These are phyloP conservation scores for Drosophila mauritiana DNA, from an alignment of 1,140 invertebrate species.

Conservation along the genomic window DNA sequence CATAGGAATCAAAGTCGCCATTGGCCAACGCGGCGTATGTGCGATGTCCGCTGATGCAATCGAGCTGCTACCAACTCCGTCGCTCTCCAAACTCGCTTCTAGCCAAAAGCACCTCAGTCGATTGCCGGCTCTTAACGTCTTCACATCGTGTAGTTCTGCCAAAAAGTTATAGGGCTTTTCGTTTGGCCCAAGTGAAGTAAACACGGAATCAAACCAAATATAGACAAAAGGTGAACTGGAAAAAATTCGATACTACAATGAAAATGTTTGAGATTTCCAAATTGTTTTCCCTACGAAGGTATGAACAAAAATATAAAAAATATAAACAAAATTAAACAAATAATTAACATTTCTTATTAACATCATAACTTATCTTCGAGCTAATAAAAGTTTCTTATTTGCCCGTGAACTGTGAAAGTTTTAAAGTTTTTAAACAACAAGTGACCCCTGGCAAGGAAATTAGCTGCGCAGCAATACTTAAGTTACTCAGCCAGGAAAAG, in stretches of 20 bases:
- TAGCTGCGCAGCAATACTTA: not conserved
- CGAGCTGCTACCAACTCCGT: conserved; percentile 32
- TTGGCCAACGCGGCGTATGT: conserved; percentile 65
- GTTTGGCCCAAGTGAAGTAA: conserved; percentile 9
- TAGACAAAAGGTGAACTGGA: conserved; percentile 17
- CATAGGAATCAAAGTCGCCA: conserved; percentile 32
- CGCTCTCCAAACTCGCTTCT: conserved; percentile 26
- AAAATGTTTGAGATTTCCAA: conserved; percentile 83
- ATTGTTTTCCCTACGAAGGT: conserved; percentile 78
- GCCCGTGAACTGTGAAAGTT: not conserved
- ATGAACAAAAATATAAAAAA: not conserved
- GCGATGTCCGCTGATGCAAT: conserved; percentile 65
- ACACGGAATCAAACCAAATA: conserved; percentile 12
- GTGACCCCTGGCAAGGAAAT: conserved; percentile 3
- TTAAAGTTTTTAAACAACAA: conserved; percentile 1
- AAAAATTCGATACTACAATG: conserved; percentile 37
- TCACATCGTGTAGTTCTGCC: conserved; percentile 56
- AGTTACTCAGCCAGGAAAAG: conserved; percentile 4
- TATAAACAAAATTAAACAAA: not conserved
- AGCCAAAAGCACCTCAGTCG: conserved; percentile 52
- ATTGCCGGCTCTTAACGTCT: conserved; percentile 66
- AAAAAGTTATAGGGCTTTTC: conserved; percentile 20
- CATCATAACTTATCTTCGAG: too few species aligned
- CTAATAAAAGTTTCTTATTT: too few species aligned
- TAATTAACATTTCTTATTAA: too few species aligned